Conservation (phyloP, 2,797 vertebrate genomes). For the Eulemur rubriventer region DNA sequence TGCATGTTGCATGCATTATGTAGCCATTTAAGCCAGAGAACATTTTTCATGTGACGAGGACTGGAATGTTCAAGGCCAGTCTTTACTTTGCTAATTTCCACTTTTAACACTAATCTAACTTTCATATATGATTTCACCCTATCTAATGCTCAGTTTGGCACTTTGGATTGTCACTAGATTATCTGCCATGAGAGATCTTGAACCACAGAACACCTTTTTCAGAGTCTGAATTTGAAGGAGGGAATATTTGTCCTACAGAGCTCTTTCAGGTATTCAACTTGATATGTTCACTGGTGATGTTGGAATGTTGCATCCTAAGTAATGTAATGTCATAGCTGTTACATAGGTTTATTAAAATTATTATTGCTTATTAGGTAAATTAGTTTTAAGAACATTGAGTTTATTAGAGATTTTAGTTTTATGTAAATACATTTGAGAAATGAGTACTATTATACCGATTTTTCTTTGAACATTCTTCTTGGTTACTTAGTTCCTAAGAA, state of each 20-base stretch:
- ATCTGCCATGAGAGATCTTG: not conserved
- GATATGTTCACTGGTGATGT: not conserved
- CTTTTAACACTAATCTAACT: not conserved
- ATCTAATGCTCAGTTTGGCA: not conserved
- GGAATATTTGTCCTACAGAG: not conserved
- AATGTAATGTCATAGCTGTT: not conserved
- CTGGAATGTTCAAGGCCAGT: not conserved
- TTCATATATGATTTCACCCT: not conserved
- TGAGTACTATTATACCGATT: slow-evolving; percentile 61
- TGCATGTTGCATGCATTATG: not conserved
- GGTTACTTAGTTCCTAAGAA: slow-evolving; percentile 78
- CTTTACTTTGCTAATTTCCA: slow-evolving; percentile 38
- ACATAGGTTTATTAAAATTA: slow-evolving; percentile 16
- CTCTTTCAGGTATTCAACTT: slow-evolving; percentile 24
- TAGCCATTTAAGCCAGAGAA: not conserved
- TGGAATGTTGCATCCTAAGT: not conserved
- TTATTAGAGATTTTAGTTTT: slow-evolving; percentile 60
- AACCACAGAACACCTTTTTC: not conserved
- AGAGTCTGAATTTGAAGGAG: not conserved
- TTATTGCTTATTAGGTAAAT: slow-evolving; percentile 38
- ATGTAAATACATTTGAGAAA: slow-evolving; percentile 48
- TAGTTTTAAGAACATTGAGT: not conserved
- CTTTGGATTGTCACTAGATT: not conserved
- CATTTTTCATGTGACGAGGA: not conserved
- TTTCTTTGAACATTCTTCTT: slow-evolving; percentile 58